phyloP scores from a whole-genome alignment of 2,888 invertebrate genomes.

The Andricus quercusramuli region DNA sequence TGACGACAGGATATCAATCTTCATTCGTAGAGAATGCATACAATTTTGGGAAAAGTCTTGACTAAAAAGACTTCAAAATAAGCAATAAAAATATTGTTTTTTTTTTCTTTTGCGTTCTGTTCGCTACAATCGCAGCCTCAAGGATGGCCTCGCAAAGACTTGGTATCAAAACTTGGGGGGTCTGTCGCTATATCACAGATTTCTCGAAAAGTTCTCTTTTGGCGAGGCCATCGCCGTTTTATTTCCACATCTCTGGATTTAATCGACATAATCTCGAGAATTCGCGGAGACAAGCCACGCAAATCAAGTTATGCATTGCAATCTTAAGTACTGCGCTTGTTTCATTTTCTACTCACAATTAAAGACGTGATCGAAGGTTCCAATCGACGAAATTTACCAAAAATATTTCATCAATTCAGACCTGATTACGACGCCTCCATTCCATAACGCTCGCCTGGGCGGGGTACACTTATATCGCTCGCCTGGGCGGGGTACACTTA shows the following conservation, averaged over 20 bases:
- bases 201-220: slow-evolving; percentile 66
- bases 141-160: slow-evolving; percentile 51
- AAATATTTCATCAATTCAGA: slow-evolving; percentile 34
- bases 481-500: too few relatives aligned
- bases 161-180: slow-evolving; percentile 70
- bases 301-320: slow-evolving; percentile 29
- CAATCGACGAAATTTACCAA: slow-evolving; percentile 29
- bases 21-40: slow-evolving; percentile 51
- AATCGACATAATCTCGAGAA: slow-evolving; percentile 23
- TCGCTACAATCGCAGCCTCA: slow-evolving; percentile 14
- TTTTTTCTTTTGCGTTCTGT: slow-evolving; percentile 23
- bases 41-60: slow-evolving; percentile 44
- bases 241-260: slow-evolving; percentile 21
- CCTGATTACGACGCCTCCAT: neutral
- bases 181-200: slow-evolving; percentile 76
- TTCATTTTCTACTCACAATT: neutral
- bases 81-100: slow-evolving; percentile 41
- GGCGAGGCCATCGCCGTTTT: slow-evolving; percentile 57
- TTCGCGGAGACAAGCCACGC: slow-evolving; percentile 12
- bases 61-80: slow-evolving; percentile 20
- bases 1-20: slow-evolving; percentile 64
- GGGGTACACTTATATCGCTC: too few relatives aligned
- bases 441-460: too few relatives aligned
- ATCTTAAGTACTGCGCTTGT: slow-evolving; percentile 39
- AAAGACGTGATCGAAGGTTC: slow-evolving; percentile 9